A percentile compares a stretch with the other conserved stretches of the same genome.
Conservation (phyloP, 35 echinoderm and acorn worm species). For the Apostichopus parvimensis region DNA sequence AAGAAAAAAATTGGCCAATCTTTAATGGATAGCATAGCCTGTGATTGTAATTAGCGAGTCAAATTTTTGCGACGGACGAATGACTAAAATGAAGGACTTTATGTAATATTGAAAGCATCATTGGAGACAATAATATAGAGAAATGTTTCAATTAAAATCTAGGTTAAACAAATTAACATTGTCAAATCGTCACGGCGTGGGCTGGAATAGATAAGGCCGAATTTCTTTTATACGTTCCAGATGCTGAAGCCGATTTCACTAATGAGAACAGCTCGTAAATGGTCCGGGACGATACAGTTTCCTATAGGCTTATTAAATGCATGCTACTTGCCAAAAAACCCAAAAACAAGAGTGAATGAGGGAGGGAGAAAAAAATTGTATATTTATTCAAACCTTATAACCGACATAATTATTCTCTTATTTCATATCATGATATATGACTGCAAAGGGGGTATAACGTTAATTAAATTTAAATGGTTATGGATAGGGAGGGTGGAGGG, state of each 20-base stretch:
- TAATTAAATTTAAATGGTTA: too few relatives aligned
- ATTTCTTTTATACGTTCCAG: background rate
- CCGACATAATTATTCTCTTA: background rate
- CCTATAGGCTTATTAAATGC: background rate
- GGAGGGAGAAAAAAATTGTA: background rate
- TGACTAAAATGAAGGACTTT: background rate
- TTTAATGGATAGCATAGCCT: background rate
- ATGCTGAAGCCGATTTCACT: background rate
- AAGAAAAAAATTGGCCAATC: background rate
- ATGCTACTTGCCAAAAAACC: background rate
- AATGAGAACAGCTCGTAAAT: constrained; percentile 13
- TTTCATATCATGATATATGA: background rate
- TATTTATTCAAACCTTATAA: constrained; percentile 7
- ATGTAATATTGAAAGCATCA: constrained; percentile 18
- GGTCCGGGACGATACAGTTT: background rate
- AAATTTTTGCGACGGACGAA: background rate
- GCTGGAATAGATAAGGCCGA: background rate
- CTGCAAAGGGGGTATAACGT: background rate
- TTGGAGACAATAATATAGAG: background rate
- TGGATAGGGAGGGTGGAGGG: background rate
- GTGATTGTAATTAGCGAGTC: background rate
- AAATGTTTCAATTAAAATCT: constrained; percentile 5
- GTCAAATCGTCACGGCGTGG: background rate
- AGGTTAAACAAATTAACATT: constrained; percentile 23
- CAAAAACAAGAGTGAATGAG: too few relatives aligned